Percentiles rank a stretch among this genome's conserved stretches.
Conservation (phyloP, 2,888 invertebrate species). For the Aproaerema taeniolella region DNA sequence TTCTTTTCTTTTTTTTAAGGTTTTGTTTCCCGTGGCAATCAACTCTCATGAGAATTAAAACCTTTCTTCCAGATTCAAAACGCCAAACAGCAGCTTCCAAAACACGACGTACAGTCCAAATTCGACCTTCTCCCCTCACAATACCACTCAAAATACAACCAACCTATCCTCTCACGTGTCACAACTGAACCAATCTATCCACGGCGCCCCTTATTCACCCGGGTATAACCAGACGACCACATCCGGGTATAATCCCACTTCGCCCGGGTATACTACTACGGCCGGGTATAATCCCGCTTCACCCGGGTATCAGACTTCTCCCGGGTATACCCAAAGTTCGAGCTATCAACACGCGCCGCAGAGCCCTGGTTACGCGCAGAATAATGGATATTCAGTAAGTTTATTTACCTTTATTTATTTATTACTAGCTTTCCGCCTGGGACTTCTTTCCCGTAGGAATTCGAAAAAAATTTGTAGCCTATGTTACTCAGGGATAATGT, state of each 20-base stretch:
- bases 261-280: conserved; percentile 8
- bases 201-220: conserved; percentile 32
- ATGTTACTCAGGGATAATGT: no score
- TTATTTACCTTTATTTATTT: no score
- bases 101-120: conserved; percentile 69
- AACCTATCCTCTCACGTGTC: conserved; percentile 42
- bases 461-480: no score
- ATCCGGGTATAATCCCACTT: conserved; percentile 2
- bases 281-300: background rate
- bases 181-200: conserved; percentile 48
- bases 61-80: conserved; percentile 44
- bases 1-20: no score
- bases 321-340: conserved; percentile 6
- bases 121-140: conserved; percentile 49
- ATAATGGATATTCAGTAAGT: no score
- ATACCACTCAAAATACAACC: conserved; percentile 30
- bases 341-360: no score
- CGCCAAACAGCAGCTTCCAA: conserved; percentile 58
- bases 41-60: background rate
- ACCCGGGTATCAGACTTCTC: conserved; percentile 5
- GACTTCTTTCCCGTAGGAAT: no score
- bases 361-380: conserved; percentile 10
- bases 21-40: no score
- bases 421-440: no score
- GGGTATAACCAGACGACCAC: conserved; percentile 16